A percentile compares a stretch with the other conserved stretches of the same genome.
These are phyloP conservation scores for Celastrina argiolus DNA, from an alignment of 2,888 invertebrate genomes.

Conservation along the genomic window DNA sequence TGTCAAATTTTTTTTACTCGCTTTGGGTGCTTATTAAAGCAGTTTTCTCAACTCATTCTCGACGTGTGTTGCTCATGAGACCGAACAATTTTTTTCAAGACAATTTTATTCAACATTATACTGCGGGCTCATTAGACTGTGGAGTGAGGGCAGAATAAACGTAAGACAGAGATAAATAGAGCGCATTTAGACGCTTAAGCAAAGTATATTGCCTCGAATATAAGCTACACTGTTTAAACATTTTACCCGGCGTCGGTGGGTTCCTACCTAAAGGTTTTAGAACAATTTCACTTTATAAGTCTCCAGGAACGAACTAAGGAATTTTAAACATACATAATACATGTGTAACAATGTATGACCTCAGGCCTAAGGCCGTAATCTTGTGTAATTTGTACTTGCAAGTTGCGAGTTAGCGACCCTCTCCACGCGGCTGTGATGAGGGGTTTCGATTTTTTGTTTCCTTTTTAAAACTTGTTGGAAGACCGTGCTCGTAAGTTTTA, in stretches of 20 bases:
- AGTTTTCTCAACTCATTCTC: too few relatives aligned
- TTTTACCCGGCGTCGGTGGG: background rate
- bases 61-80: too few relatives aligned
- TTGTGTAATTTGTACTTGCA: background rate
- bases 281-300: slow-evolving; percentile 1
- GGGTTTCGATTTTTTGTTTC: background rate
- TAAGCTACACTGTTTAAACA: slow-evolving; percentile 5
- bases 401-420: background rate
- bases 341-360: background rate
- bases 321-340: slow-evolving; percentile 9
- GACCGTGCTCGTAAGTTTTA: background rate
- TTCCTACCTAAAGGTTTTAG: background rate
- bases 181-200: slow-evolving; percentile 7
- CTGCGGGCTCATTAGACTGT: background rate
- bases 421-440: background rate
- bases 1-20: too few relatives aligned
- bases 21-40: too few relatives aligned
- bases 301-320: background rate
- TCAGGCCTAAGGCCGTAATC: background rate
- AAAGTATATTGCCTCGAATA: slow-evolving; percentile 3
- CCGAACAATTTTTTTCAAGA: background rate
- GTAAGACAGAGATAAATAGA: background rate
- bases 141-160: background rate
- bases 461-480: background rate
- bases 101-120: background rate